Evolutionary conservation across 2,797 vertebrate genomes (phyloP).

Genomic region (Anableps anableps): DNA sequence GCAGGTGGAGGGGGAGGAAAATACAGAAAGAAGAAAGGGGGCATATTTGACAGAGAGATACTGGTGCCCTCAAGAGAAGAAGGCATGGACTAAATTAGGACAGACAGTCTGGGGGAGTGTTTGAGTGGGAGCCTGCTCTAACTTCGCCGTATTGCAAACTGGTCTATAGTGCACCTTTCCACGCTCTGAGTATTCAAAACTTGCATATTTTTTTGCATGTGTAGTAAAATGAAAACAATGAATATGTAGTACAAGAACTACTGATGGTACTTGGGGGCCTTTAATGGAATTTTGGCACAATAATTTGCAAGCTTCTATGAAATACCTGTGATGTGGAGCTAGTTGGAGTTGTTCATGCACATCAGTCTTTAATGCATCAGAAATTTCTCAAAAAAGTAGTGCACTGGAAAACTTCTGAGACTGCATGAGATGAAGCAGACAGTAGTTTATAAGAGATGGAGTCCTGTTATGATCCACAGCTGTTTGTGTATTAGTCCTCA

Average conservation of each 20-base stretch:
- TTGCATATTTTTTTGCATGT: not conserved
- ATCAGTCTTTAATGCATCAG: not conserved
- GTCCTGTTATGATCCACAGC: not conserved
- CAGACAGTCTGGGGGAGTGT: constrained; percentile 28
- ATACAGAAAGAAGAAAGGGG: constrained; percentile 29
- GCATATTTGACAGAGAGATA: constrained; percentile 42
- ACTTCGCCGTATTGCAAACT: constrained; percentile 2
- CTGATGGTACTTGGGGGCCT: not conserved
- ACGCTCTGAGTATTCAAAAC: not conserved
- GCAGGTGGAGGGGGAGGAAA: constrained; percentile 56
- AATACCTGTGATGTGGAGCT: not conserved
- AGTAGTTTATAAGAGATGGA: not conserved
- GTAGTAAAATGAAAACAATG: not conserved
- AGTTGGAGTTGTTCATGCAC: not conserved
- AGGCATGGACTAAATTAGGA: constrained; percentile 37
- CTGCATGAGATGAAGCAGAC: not conserved
- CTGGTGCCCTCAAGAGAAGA: constrained; percentile 32
- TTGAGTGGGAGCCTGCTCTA: constrained; percentile 17
- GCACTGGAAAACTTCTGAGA: not conserved
- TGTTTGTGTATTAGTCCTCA: not conserved
- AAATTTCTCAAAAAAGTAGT: not conserved
- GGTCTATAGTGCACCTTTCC: not conserved
- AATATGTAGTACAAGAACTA: not conserved
- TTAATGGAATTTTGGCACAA: not conserved
- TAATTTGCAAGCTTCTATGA: not conserved